Evolutionary conservation across 2,797 vertebrate species (phyloP).

Genomic region (Melanotaenia trifasciata): DNA sequence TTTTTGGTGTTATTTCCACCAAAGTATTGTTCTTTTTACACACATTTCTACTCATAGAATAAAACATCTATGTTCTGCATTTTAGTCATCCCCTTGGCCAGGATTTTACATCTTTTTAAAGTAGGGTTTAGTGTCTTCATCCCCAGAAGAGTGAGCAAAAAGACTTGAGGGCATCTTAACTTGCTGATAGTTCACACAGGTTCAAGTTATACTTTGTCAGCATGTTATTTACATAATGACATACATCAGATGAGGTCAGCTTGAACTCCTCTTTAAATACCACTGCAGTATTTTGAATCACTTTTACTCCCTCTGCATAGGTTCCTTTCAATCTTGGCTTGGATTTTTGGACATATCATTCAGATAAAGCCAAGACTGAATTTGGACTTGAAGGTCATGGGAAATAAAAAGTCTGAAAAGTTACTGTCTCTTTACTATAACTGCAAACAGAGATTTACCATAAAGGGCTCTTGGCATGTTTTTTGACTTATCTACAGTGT

Average conservation of each 20-base stretch:
- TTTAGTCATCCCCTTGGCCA: slow-evolving; percentile 13
- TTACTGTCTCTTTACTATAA: neutral
- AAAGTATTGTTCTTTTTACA: slow-evolving; percentile 6
- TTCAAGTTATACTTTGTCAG: slow-evolving; percentile 24
- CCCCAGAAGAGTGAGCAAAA: neutral
- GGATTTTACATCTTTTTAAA: slow-evolving; percentile 8
- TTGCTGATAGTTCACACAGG: slow-evolving; percentile 29
- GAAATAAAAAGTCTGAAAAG: neutral
- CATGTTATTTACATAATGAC: slow-evolving; percentile 32
- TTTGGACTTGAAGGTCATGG: neutral
- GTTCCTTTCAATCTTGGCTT: neutral
- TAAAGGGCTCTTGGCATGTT: too few relatives aligned
- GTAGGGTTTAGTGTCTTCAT: slow-evolving; percentile 20
- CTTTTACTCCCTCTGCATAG: neutral
- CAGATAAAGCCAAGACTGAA: neutral
- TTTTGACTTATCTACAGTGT: too few relatives aligned
- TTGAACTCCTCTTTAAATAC: neutral
- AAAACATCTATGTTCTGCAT: slow-evolving; percentile 2
- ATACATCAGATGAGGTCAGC: slow-evolving; percentile 11
- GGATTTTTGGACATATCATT: neutral
- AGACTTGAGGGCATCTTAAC: slow-evolving; percentile 19
- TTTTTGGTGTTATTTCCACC: slow-evolving; percentile 25
- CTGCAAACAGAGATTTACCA: neutral
- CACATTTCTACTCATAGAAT: neutral
- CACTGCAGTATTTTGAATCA: slow-evolving; percentile 1